Conservation (phyloP, 2,113 vertebrate genomes). For the Rynchops niger region DNA sequence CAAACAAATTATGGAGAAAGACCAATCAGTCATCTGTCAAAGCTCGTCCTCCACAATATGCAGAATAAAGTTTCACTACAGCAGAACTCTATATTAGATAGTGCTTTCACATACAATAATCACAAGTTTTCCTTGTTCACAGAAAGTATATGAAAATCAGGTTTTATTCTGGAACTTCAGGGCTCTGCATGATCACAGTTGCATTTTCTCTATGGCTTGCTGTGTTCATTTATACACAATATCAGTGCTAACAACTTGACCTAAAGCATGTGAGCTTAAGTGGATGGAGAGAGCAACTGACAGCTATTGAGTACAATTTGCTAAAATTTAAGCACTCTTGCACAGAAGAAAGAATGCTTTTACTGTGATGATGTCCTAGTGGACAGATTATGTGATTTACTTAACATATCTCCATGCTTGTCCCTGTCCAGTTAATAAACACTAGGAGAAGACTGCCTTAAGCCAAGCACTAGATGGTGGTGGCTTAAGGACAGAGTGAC, state of each 20-base stretch:
- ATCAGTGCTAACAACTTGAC: background rate
- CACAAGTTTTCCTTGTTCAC: background rate
- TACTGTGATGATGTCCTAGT: background rate
- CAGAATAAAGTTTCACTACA: background rate
- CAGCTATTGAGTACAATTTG: background rate
- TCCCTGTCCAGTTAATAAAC: background rate
- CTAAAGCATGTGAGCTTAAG: background rate
- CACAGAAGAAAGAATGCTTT: background rate
- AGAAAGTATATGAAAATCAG: background rate
- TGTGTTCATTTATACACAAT: background rate
- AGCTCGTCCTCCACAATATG: background rate
- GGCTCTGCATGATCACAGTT: background rate
- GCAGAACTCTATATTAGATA: background rate
- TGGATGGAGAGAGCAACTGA: background rate
- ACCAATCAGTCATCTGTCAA: background rate
- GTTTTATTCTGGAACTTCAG: background rate
- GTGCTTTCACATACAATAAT: background rate
- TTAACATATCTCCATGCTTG: background rate
- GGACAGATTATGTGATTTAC: background rate
- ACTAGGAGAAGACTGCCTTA: background rate
- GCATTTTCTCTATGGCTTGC: background rate
- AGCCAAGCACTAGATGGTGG: background rate
- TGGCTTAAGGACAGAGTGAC: background rate
- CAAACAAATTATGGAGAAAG: background rate
- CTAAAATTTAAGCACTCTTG: background rate